A percentile compares a stretch with the other conserved stretches of the same genome.
These are phyloP conservation scores for Habroteleia sp. DNA, from an alignment of 2,888 invertebrate species.

Conservation along the genomic window DNA sequence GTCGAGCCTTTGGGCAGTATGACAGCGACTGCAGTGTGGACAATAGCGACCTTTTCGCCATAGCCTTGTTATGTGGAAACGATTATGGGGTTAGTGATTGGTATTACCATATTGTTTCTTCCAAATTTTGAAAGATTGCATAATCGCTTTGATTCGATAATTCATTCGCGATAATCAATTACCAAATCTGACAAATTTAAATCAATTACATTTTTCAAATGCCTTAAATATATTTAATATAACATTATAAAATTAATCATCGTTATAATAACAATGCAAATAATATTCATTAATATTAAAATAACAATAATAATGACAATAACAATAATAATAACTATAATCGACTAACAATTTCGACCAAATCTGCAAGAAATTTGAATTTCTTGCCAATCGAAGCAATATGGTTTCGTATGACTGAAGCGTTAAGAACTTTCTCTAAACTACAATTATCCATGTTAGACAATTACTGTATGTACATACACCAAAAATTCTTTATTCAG, in stretches of 20 bases:
- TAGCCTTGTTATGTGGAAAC: slow-evolving; percentile 82
- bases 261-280: no score
- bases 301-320: no score
- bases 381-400: slow-evolving; percentile 60
- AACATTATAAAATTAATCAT: no score
- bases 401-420: slow-evolving; percentile 58
- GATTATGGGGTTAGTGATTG: slow-evolving; percentile 74
- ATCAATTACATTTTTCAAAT: no score
- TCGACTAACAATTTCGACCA: background rate
- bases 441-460: slow-evolving; percentile 34
- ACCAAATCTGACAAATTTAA: no score
- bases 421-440: slow-evolving; percentile 19
- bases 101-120: slow-evolving; percentile 66
- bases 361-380: slow-evolving; percentile 16
- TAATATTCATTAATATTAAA: no score
- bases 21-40: slow-evolving; percentile 87
- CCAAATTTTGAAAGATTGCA: slow-evolving; percentile 30
- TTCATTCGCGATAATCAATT: no score
- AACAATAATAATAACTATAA: no score
- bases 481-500: no score
- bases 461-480: slow-evolving; percentile 24
- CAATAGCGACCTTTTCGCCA: slow-evolving; percentile 89
- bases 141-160: no score
- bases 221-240: no score
- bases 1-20: slow-evolving; percentile 86